Evolutionary conservation across 1,140 invertebrate species (phyloP), one percentile per base, ranked within the genome.

Genomic region (Drosophila leontia): DNA sequence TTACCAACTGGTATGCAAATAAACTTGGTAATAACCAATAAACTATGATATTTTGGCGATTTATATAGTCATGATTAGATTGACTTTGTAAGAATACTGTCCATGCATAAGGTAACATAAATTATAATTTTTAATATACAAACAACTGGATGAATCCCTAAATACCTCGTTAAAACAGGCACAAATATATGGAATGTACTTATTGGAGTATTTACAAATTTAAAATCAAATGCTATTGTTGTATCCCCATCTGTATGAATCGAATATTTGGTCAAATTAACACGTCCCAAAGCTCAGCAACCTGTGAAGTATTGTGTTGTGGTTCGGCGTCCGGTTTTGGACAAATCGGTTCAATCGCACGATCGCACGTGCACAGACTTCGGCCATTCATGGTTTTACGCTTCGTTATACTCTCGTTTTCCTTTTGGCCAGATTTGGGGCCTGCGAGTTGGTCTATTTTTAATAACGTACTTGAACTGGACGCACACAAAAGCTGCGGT

Each of bases 381-480:
- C 35, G 47, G 65, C 75, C 76, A 78, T 78, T 78, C 76, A 78
- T 78, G 76, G 75, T 78, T 72, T 76, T 60, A 70, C 45, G 55
- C 34, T 63, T 68, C 35, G 56, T 48, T 42, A 58, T 62, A 78
- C 75, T 78, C 76, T 78, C 75, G 75, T 45, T 78, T 78, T 78
- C 75, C 37, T 78, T 71, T 70, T 13, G 53, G 45, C 23, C 67
- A 29, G 53, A 47, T 77, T 61, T n/a, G 42, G 42, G n/a, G 42
- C 15, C 34, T 42, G 12, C 17, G 34, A 29, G 32, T 59, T 59
- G 42, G 56, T 78, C 64, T 78, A 78, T 70, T 78, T 78, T 61
- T 41, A 47, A 17, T 41, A 37, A 12, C 58, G 17, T 48, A 57
- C 67, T 55, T 61, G 56, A 53, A 34, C 13, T 34, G 37, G 11